Conservation (phyloP, 1,140 invertebrate species). For the Bombus terrestris region DNA sequence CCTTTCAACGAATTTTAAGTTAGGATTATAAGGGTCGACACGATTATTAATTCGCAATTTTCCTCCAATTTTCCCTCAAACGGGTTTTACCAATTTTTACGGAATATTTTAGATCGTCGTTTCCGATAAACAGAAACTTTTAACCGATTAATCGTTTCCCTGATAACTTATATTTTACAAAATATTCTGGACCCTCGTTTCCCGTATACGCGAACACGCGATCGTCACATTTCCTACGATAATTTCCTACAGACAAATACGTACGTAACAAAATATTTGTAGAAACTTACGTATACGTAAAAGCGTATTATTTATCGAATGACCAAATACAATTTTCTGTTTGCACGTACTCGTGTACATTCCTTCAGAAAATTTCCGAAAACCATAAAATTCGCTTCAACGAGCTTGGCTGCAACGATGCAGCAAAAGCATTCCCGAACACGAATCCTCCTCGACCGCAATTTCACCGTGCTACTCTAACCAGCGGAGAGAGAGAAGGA, state of each 20-base stretch:
- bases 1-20: too few species aligned
- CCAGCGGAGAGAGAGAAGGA: neutral
- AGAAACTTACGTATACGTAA: too few species aligned
- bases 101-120: neutral
- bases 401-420: neutral
- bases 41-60: too few species aligned
- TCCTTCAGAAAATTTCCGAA: neutral
- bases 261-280: too few species aligned
- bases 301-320: neutral
- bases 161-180: neutral
- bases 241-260: neutral
- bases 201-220: too few species aligned
- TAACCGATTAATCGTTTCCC: neutral
- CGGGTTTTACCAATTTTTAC: neutral
- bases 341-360: neutral
- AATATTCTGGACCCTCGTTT: too few species aligned
- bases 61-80: neutral
- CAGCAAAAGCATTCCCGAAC: neutral
- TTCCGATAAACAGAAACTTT: neutral
- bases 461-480: neutral
- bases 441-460: neutral
- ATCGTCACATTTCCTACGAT: neutral
- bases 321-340: neutral
- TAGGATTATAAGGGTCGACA: too few species aligned
- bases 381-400: neutral